Evolutionary conservation across 2,888 invertebrate species (phyloP), one percentile per base, ranked within the genome.

Genomic region (Hirudinaria manillensis): DNA sequence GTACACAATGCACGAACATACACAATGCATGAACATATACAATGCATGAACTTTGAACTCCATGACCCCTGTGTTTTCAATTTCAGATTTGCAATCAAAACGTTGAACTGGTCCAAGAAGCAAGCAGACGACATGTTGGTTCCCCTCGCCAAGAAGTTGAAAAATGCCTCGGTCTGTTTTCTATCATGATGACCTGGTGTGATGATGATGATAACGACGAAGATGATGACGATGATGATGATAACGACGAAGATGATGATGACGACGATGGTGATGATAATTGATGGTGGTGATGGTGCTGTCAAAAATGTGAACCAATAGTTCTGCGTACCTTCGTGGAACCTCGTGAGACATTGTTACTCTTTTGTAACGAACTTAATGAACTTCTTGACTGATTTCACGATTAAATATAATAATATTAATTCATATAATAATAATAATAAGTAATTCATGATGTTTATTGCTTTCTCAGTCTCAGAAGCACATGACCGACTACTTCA

Each of bases 1-100:
- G n/a, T n/a, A n/a, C n/a, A n/a, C n/a, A n/a, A n/a, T n/a, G n/a
- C n/a, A n/a, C n/a, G n/a, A n/a, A n/a, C n/a, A n/a, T n/a, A n/a
- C n/a, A n/a, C n/a, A n/a, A n/a, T n/a, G n/a, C n/a, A n/a, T n/a
- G n/a, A n/a, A n/a, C n/a, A n/a, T n/a, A n/a, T n/a, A n/a, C n/a
- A n/a, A n/a, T n/a, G n/a, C n/a, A n/a, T n/a, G n/a, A n/a, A n/a
- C n/a, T n/a, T n/a, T n/a, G 45, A 45, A 45, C 36, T 10, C 3
- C 45, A 45, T 4, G 13, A 16, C 1, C 45, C 16, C 13, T 45
- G 10, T 45, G 19, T 72, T 73, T 16, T 24, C 51, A 51, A 36
- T 72, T 73, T n/a, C 68, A 68, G 68, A 34, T 68, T 29, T 13
- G 68, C 68, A 2, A 32, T 68, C 36, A 68, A 34, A 13, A 68